phyloP scores from a whole-genome alignment of 2,888 invertebrate species.

The Drosophila dives region DNA sequence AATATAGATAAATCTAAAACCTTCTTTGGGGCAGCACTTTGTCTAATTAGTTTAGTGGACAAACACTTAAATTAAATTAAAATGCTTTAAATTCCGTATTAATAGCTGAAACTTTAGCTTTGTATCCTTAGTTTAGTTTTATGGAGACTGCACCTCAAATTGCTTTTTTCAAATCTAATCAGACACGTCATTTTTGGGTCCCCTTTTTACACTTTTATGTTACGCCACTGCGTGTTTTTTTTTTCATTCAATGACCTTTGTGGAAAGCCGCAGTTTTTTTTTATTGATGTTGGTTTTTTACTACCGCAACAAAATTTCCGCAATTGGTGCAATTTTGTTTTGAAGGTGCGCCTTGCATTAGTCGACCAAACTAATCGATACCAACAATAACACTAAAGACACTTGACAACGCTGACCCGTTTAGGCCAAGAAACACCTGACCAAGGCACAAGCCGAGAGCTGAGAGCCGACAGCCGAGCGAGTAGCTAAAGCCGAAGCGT shows the following conservation, averaged over 20 bases:
- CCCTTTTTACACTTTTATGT: background rate
- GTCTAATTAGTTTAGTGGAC: too few species aligned
- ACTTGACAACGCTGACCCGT: slow-evolving; percentile 58
- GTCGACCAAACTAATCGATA: slow-evolving; percentile 76
- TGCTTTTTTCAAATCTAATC: background rate
- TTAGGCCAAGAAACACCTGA: slow-evolving; percentile 24
- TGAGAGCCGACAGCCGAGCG: background rate
- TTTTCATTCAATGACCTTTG: slow-evolving; percentile 58
- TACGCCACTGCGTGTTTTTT: slow-evolving; percentile 26
- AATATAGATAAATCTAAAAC: background rate
- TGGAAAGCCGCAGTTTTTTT: slow-evolving; percentile 41
- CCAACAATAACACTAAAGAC: slow-evolving; percentile 58
- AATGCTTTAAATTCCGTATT: background rate
- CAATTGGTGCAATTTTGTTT: slow-evolving; percentile 68
- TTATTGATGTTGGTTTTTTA: slow-evolving; percentile 23
- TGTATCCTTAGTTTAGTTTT: background rate
- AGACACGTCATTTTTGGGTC: background rate
- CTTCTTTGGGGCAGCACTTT: too few species aligned
- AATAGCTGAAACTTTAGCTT: background rate
- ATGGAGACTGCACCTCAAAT: background rate
- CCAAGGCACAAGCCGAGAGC: background rate
- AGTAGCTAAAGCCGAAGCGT: slow-evolving; percentile 10
- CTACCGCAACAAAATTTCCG: slow-evolving; percentile 67
- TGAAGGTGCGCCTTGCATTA: slow-evolving; percentile 70
- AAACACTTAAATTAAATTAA: background rate